Evolutionary conservation across 2,888 invertebrate species (phyloP).

Genomic region (Chesias legatella): DNA sequence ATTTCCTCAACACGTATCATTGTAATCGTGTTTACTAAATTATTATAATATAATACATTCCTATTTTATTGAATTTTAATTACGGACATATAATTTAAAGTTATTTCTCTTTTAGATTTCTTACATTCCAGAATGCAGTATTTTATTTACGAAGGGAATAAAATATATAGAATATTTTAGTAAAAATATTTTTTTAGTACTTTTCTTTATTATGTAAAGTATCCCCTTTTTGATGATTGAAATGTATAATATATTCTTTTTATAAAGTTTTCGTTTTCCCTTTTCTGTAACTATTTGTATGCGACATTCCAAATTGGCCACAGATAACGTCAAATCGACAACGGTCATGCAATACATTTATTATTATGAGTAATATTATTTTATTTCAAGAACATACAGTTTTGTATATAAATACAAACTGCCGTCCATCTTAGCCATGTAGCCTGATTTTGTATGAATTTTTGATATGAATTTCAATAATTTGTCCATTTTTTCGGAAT

Average conservation of each 20-base stretch:
- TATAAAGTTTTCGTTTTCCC: conserved; percentile 1
- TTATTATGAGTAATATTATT: too few relatives aligned
- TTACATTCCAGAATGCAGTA: conserved; percentile 54
- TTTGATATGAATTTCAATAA: background rate
- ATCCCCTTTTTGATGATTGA: too few relatives aligned
- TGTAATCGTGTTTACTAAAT: too few relatives aligned
- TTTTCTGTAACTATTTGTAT: background rate
- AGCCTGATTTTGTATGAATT: conserved; percentile 1
- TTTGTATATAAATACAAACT: conserved; percentile 13
- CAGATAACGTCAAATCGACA: background rate
- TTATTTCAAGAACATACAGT: conserved; percentile 3
- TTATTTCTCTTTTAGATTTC: conserved; percentile 28
- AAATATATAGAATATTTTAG: background rate
- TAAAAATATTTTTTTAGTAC: conserved; percentile 11
- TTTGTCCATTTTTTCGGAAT: background rate
- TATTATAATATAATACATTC: conserved; percentile 24
- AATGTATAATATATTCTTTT: conserved; percentile 12
- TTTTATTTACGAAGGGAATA: conserved; percentile 32
- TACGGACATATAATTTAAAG: conserved; percentile 24
- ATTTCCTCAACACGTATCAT: too few relatives aligned
- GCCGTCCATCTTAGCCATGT: conserved; percentile 15
- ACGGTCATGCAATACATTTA: background rate
- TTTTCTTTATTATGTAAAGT: too few relatives aligned
- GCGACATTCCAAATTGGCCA: conserved; percentile 11
- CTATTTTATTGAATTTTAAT: conserved; percentile 21